Base-by-base conservation (phyloP, 2,797 vertebrate species). In the Hephaestus fuliginosus region DNA sequence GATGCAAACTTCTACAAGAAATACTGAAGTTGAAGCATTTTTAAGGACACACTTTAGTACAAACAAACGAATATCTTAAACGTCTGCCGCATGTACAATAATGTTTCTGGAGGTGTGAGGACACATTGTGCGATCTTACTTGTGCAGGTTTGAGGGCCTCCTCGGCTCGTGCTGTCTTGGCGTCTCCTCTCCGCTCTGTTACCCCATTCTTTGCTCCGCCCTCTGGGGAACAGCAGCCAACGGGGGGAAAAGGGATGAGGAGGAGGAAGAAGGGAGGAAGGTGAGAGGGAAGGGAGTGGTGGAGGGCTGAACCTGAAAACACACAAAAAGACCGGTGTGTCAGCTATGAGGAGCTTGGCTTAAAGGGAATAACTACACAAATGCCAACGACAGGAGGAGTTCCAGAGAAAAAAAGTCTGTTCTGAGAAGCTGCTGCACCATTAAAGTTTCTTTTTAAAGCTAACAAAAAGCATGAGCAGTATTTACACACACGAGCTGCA, bases 161-260 rank as follows among this genome's bases (percentile, higher is more conserved):
- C 75, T 82, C 58, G 64, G 78, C 64, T 85, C 36, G 82, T 81
- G 79, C 85, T 1, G 74, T 81, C 71, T 72, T 36, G 46, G 60
- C 46, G 80, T 78, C 41, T 77, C 30, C 74, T 58, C 69, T 83
- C 52, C 5, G 46, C 73, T 70, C 75, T 88, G 74, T 93, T 93
- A 93, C 73, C 94, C 94, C 93, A 94, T 95, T 64, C 74, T 91
- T 87, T 57, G 78, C 60, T 56, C 83, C 17, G 9, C 70, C 68
- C 61, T 66, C 61, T 52, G 36, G 51, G 82, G 71, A 76, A 76
- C 57, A 63, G 61, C 78, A 81, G 82, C 84, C 84, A 86, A 83
- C 63, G 51, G 57, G 63, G 73, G 20, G 25, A 25, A 6, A 6
- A 15, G 20, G 64, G 20, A 51, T 18, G 5, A 53, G 39, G 33